These are phyloP conservation scores for Phenganax marumi DNA, from an alignment of 92 coral and sea anemone genomes.

Conservation along the genomic window DNA sequence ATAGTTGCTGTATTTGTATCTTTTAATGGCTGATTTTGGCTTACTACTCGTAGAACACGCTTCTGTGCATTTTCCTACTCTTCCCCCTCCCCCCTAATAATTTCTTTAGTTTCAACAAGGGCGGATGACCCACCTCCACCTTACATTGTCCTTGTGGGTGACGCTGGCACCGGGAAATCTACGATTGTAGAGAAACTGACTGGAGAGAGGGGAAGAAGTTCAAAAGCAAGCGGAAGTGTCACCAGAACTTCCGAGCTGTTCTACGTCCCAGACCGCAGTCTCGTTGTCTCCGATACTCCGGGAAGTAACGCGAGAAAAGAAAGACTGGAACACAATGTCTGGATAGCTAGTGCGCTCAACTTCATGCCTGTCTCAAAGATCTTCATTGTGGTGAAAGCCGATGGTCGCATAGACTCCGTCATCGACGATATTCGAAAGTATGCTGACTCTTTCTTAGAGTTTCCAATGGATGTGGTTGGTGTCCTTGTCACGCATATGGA, in stretches of 20 bases:
- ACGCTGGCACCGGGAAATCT: conserved; percentile 56
- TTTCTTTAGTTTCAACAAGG: background rate
- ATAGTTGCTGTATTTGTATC: too few relatives aligned
- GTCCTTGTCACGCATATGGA: conserved; percentile 65
- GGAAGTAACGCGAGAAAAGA: conserved; percentile 59
- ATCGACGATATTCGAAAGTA: conserved; percentile 56
- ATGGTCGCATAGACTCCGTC: conserved; percentile 49
- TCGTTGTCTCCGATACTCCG: conserved; percentile 54
- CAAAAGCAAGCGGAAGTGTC: conserved; percentile 50
- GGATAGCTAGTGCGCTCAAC: conserved; percentile 51
- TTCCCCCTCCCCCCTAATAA: background rate
- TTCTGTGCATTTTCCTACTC: background rate
- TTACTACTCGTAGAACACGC: background rate
- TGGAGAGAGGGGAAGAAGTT: conserved; percentile 50
- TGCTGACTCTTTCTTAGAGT: conserved; percentile 51
- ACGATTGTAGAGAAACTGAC: conserved; percentile 55
- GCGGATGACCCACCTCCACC: background rate
- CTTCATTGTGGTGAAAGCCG: conserved; percentile 59
- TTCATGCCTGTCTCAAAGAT: conserved; percentile 55
- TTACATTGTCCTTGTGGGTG: conserved; percentile 52
- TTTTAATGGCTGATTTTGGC: too few relatives aligned
- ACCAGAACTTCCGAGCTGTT: conserved; percentile 42
- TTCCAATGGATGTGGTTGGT: conserved; percentile 51
- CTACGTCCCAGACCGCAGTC: conserved; percentile 55
- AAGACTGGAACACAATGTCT: conserved; percentile 47